Evolutionary conservation across 2,113 vertebrate species (phyloP).

Genomic region (Pipra filicauda): DNA sequence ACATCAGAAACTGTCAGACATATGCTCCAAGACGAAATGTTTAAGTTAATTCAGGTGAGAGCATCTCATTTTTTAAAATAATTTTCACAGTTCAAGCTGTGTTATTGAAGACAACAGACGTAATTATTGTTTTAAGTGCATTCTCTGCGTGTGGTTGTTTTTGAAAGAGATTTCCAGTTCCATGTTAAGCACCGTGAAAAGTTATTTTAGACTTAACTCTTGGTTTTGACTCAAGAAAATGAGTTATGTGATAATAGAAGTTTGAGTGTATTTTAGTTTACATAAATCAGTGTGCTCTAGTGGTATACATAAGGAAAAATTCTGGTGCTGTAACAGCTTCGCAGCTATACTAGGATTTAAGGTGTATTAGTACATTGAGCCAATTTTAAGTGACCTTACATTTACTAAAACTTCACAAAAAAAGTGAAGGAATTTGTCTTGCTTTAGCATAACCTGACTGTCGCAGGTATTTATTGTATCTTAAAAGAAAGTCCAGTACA

Average conservation of each 20-base stretch:
- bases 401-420: background rate
- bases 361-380: background rate
- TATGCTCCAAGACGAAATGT: slow-evolving; percentile 88
- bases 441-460: background rate
- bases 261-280: background rate
- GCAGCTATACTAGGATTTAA: background rate
- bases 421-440: background rate
- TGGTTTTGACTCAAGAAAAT: background rate
- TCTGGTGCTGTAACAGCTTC: background rate
- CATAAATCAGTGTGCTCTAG: background rate
- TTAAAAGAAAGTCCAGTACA: background rate
- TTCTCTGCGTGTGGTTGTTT: background rate
- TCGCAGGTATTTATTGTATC: background rate
- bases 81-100: background rate
- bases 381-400: background rate
- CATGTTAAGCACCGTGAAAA: background rate
- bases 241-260: background rate
- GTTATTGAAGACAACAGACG: background rate
- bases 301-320: background rate
- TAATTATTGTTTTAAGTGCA: background rate
- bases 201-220: background rate
- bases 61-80: background rate
- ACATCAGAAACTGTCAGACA: slow-evolving; percentile 74
- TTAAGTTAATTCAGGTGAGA: slow-evolving; percentile 90
- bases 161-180: background rate